Evolutionary conservation across 2,888 invertebrate species (phyloP), one percentile per base, ranked within the genome.

Genomic region (Allophyes oxyacanthae): DNA sequence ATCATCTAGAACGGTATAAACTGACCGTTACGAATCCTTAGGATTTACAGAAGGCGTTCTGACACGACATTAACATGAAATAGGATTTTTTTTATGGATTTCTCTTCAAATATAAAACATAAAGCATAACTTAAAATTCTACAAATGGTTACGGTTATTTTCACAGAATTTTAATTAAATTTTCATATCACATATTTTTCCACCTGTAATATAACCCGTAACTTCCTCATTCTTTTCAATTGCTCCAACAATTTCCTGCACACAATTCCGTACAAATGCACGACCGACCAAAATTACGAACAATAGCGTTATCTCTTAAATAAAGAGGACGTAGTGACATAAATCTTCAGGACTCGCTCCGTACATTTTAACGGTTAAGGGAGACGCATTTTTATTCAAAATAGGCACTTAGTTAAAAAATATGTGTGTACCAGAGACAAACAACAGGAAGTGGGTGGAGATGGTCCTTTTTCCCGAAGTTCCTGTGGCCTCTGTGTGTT

Each of bases 311-410:
- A 72, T 72, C 75, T 71, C 58, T 67, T 59, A 70, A 75, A 75
- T 80, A 83, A 78, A 81, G 80, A 71, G 75, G 68, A 71, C 66
- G 71, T 64, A 65, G 66, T 56, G 66, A 71, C 73, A 90, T 90
- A 90, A 90, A 91, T 91, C 88, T 84, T 37, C 51, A 52, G 52
- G 48, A 49, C 63, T 70, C 74, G 62, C 61, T 89, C 85, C 87
- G 84, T 90, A 89, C 88, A 88, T 91, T 91, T 90, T 91, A 92
- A 91, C 90, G 86, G 82, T 74, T 75, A 77, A 77, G 86, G 83
- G 83, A 91, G 90, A 89, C 88, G 89, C 90, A 85, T 92, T 94
- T 93, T 94, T 94, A 94, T 94, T 94, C 87, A 93, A 94, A 92
- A 84, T 84, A 92, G 87, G 90, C 92, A 92, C 92, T 93, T 93